Evolutionary conservation across 2,113 vertebrate species (phyloP).

Genomic region (Callospermophilus lateralis): DNA sequence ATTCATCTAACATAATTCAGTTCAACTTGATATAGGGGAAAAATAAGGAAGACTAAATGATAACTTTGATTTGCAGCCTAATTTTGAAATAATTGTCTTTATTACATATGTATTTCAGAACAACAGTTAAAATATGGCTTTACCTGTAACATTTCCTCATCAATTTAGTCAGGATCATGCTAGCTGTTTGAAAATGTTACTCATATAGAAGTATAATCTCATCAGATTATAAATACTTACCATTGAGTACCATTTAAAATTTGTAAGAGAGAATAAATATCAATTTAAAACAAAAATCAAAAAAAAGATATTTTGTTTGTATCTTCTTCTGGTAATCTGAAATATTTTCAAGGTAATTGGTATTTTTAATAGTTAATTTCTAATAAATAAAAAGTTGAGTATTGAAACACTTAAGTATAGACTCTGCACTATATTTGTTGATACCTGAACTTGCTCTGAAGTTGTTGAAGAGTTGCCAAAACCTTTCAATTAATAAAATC

Average conservation of each 20-base stretch:
- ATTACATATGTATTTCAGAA: neutral
- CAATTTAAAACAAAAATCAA: neutral
- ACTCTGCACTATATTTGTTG: neutral
- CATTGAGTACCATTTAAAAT: neutral
- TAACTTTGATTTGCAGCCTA: neutral
- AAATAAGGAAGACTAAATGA: neutral
- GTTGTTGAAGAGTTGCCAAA: slow-evolving; percentile 61
- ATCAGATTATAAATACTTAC: neutral
- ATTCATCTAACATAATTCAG: neutral
- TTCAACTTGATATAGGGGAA: neutral
- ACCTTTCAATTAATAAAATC: slow-evolving; percentile 77
- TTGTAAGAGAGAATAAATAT: neutral
- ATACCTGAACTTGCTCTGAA: slow-evolving; percentile 24
- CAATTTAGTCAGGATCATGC: neutral
- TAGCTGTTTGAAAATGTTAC: neutral
- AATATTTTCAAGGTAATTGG: neutral
- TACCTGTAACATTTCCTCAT: neutral
- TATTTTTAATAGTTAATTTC: neutral
- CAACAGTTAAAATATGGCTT: neutral
- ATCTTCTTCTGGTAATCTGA: neutral
- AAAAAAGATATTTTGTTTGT: neutral
- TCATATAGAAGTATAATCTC: neutral
- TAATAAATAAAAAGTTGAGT: neutral
- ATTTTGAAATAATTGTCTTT: neutral
- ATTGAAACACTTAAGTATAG: neutral